Base-by-base conservation (phyloP, 1,140 invertebrate species). In the Philopotamus ludificatus region DNA sequence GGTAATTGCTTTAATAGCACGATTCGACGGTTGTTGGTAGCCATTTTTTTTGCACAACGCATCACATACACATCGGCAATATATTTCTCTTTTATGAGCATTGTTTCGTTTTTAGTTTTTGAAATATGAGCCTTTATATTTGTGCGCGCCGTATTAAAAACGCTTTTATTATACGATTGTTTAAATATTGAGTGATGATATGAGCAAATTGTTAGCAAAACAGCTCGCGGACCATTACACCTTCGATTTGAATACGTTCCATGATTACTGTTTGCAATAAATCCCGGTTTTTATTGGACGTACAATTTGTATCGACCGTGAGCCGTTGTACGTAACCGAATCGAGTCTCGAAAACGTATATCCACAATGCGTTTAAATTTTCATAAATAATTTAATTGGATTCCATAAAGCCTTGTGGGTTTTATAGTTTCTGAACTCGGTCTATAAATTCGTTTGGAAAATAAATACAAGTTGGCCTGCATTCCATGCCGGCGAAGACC, bases 241-340 rank as follows among this genome's bases (percentile, higher is more conserved):
- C 47, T 54, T 63, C 47, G 9, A 63, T 63, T 54, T 54, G 61
- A 63, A 63, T 54, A 54, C 50, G 50, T 42, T 15, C 61, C 23
- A 53, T 63, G 50, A 63, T 63, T 63, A 63, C 61, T 63, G 26
- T 63, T 63, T 63, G 50, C 50, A 58, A 39, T 63, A 63, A 63
- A 63, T 55, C 44, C 41, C 22, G 20, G 49, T 53, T 54, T 63
- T 63, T 63, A 51, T 63, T 60, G 42, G 20, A 60, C 47, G 44
- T 8, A 60, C 42, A 60, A 23, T 4, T 22, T 47, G 41, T 42
- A 26, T 34, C n/a, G 57, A 49, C 57, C 41, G 57, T 60, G 57
- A 60, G 42, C 22, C 41, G 34, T 60, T 57, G 54, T 21, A 15
- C n/a, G 23, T 7, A 34, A n/a, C n/a, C n/a, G n/a, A n/a, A n/a